Evolutionary conservation across 2,888 invertebrate genomes (phyloP), one percentile per base, ranked within the genome.

Genomic region (Acrobasis consociella): DNA sequence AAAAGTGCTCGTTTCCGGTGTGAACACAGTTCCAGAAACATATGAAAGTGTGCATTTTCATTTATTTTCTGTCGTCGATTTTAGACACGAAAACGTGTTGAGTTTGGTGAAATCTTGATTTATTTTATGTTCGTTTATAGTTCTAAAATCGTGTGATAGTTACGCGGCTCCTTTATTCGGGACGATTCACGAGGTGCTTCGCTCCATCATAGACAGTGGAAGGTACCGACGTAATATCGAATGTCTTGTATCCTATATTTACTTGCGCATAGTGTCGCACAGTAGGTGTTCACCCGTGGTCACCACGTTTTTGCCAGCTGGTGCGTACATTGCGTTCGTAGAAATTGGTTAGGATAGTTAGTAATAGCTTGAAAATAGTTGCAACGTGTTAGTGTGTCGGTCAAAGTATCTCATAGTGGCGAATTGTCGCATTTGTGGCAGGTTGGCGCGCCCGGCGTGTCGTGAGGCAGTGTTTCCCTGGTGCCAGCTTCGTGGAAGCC

Each of bases 231-330:
- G 82, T 83, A 84, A 81, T 89, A 87, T 86, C 85, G 82, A 83
- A 87, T 88, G 83, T 83, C 85, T 85, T 79, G 75, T 81, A 77
- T 84, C 85, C 84, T 69, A 86, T 90, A 87, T 86, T 86, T 86
- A 86, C 62, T 61, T 61, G 50, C 59, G 31, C 31, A 56, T 61
- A 62, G 42, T 56, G 39, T 46, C 81, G 72, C 85, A 81, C 81
- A 74, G 77, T 76, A 79, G 73, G 70, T 79, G 76, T 73, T 79
- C 77, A 77, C 76, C 75, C 76, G 81, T 82, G 85, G 80, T 80
- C 78, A 90, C 91, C 92, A 93, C 92, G 92, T 92, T 93, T 91
- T 89, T 77, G 85, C 90, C 92, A 92, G 91, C 92, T 92, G 92
- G 91, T 89, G 84, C 83, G 87, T 87, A 84, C 84, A 81, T 81